Percentiles rank a stretch among this genome's conserved stretches.
phyloP scores from a whole-genome alignment of 92 coral and sea anemone genomes.

The Palythoa caribaeorum region DNA sequence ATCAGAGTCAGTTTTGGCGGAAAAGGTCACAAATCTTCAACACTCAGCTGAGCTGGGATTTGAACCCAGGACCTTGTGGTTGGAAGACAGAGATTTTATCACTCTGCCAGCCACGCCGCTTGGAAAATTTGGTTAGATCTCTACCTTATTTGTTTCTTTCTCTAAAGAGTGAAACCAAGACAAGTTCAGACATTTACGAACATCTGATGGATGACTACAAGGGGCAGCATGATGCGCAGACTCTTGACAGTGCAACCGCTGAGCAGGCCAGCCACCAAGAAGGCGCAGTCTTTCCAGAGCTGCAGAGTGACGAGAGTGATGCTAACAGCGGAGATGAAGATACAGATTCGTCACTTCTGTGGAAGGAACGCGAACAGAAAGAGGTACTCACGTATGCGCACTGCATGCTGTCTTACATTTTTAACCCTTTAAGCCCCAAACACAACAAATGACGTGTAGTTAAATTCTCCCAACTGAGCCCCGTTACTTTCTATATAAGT shows the following conservation, averaged over 20 bases:
- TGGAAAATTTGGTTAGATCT: too few relatives aligned
- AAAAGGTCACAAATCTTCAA: too few relatives aligned
- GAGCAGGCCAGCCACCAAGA: conserved; percentile 93
- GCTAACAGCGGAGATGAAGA: conserved; percentile 58
- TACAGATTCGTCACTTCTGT: conserved; percentile 62
- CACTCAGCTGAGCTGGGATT: too few relatives aligned
- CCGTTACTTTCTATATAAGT: too few relatives aligned
- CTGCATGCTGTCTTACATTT: not conserved
- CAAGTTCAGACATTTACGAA: conserved; percentile 83
- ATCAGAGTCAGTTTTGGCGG: too few relatives aligned
- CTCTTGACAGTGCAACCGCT: conserved; percentile 96
- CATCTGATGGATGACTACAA: conserved; percentile 81
- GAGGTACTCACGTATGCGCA: conserved; percentile 50
- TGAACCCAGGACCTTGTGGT: too few relatives aligned
- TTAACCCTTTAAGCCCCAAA: too few relatives aligned
- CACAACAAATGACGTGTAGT: too few relatives aligned
- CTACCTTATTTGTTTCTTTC: not conserved
- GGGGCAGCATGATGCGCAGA: conserved; percentile 85
- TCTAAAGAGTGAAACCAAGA: conserved; percentile 57
- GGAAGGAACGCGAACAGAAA: conserved; percentile 69
- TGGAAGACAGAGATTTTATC: too few relatives aligned
- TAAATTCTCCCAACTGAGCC: too few relatives aligned
- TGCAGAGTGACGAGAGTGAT: conserved; percentile 57
- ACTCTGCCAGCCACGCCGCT: too few relatives aligned
- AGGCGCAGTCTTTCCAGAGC: conserved; percentile 74